A percentile compares a stretch with the other conserved stretches of the same genome.
These are phyloP conservation scores for Nomada ferruginata DNA, from an alignment of 2,888 invertebrate genomes.

Conservation along the genomic window DNA sequence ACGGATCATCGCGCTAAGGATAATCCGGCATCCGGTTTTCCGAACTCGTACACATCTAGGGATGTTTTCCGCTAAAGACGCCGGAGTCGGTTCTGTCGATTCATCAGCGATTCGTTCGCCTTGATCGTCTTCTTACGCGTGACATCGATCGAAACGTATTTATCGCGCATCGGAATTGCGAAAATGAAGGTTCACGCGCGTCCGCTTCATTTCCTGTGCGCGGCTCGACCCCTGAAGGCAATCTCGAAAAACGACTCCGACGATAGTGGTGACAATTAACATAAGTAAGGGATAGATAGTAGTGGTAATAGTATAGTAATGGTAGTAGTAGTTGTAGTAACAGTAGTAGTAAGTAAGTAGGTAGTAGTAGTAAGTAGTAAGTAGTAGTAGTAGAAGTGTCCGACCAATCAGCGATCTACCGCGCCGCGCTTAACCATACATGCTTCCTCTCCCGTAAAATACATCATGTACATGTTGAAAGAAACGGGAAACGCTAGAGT, in stretches of 20 bases:
- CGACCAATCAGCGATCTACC: constrained; percentile 75
- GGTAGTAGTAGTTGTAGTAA: constrained; percentile 58
- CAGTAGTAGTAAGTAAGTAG: constrained; percentile 49
- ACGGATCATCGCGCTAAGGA: constrained; percentile 59
- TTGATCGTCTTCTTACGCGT: too few species aligned
- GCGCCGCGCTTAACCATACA: constrained; percentile 81
- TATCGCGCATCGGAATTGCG: too few species aligned
- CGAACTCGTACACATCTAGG: constrained; percentile 64
- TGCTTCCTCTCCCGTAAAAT: constrained; percentile 70
- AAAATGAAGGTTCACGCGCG: too few species aligned
- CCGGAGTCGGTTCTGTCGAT: constrained; percentile 26
- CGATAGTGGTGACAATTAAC: constrained; percentile 56
- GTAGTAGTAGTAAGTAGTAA: constrained; percentile 55
- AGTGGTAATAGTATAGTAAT: constrained; percentile 62
- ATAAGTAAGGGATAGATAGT: constrained; percentile 67
- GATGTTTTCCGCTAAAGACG: constrained; percentile 54
- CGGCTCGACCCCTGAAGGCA: constrained; percentile 10
- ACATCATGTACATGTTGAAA: constrained; percentile 38
- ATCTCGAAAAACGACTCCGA: constrained; percentile 39
- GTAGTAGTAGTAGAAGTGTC: constrained; percentile 68
- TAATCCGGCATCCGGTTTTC: constrained; percentile 62
- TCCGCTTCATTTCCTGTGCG: not conserved
- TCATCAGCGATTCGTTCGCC: constrained; percentile 4
- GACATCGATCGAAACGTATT: too few species aligned
- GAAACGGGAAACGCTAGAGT: constrained; percentile 30